Conservation (phyloP, 2,797 vertebrate genomes). For the Urosaurus nigricauda region DNA sequence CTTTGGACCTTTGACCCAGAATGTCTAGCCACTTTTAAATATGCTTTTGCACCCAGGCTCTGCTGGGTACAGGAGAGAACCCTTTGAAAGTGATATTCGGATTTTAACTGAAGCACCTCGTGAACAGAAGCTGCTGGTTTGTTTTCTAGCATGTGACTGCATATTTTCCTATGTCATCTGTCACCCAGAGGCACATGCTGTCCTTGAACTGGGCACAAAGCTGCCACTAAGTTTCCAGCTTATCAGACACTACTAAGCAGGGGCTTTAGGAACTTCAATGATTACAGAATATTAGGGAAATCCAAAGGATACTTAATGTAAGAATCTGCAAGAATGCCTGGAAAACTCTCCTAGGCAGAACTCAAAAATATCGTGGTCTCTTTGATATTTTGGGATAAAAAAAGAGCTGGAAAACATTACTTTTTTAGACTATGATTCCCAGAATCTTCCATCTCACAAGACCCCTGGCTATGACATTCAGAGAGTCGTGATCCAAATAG, state of each 20-base stretch:
- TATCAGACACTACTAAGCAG: conserved; percentile 23
- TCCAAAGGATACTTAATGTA: neutral
- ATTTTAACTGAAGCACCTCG: conserved; percentile 39
- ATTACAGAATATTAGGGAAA: neutral
- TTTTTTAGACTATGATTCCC: too few relatives aligned
- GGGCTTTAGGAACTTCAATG: neutral
- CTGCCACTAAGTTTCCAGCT: conserved; percentile 38
- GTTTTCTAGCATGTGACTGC: conserved; percentile 49
- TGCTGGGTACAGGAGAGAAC: conserved; percentile 26
- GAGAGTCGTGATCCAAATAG: too few relatives aligned
- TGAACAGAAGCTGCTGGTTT: conserved; percentile 57
- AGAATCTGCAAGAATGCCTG: neutral
- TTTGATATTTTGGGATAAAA: neutral
- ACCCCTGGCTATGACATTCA: too few relatives aligned
- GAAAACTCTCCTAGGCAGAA: neutral
- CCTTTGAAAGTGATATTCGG: conserved; percentile 32
- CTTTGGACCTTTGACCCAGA: conserved; percentile 26
- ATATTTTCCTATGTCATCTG: conserved; percentile 54
- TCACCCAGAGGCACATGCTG: conserved; percentile 42
- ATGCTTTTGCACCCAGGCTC: conserved; percentile 48
- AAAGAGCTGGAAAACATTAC: too few relatives aligned
- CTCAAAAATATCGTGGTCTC: neutral
- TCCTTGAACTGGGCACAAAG: conserved; percentile 39
- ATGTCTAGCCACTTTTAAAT: conserved; percentile 24
- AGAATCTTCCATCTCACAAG: too few relatives aligned